A percentile compares a stretch with the other conserved stretches of the same genome.
Evolutionary conservation across 2,797 vertebrate genomes (phyloP).

Genomic region (Mastacembelus armatus): DNA sequence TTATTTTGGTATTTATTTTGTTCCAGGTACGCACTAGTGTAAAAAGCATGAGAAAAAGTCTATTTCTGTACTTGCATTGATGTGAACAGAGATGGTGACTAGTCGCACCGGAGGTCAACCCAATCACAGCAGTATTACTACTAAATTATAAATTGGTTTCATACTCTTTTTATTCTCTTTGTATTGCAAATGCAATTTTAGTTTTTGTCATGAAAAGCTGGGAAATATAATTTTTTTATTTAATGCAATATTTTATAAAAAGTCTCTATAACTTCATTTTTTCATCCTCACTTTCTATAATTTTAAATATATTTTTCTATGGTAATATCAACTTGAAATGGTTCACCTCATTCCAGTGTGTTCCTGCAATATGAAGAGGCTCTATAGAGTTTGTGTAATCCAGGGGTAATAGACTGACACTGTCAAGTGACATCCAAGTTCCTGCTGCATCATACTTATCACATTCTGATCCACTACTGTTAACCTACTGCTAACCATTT

Average conservation of each 20-base stretch:
- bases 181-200: no score
- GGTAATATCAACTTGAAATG: not conserved
- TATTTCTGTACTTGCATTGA: constrained; percentile 5
- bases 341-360: not conserved
- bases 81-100: constrained; percentile 3
- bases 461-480: constrained; percentile 21
- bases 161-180: constrained; percentile 1
- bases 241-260: not conserved
- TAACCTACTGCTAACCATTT: constrained; percentile 54
- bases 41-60: constrained; percentile 31
- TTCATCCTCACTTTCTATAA: not conserved
- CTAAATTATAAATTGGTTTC: not conserved
- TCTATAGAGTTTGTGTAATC: constrained; percentile 17
- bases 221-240: not conserved
- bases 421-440: constrained; percentile 40
- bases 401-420: constrained; percentile 18
- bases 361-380: not conserved
- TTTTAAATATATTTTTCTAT: not conserved
- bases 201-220: not conserved
- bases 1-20: constrained; percentile 34
- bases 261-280: not conserved
- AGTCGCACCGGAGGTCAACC: not conserved
- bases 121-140: not conserved
- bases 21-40: constrained; percentile 37
- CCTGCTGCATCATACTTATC: constrained; percentile 15